Conservation (phyloP, 2,888 invertebrate genomes). For the Meteorus colon region DNA sequence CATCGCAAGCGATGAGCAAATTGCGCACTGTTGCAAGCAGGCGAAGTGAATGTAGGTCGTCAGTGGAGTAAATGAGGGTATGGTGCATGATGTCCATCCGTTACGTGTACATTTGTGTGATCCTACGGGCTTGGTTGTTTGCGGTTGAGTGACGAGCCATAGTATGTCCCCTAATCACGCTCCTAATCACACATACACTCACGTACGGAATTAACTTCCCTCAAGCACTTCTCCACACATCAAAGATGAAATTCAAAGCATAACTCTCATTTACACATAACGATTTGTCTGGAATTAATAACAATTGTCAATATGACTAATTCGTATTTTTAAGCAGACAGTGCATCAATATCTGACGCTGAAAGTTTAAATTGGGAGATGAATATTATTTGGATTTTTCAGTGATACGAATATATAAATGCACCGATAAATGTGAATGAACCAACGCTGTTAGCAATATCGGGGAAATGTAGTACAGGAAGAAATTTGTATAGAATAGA, state of each 20-base stretch:
- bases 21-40: conserved; percentile 29
- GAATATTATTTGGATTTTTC: no score
- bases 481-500: no score
- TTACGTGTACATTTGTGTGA: conserved; percentile 32
- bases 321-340: no score
- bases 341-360: no score
- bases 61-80: neutral
- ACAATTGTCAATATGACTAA: no score
- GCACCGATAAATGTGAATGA: no score
- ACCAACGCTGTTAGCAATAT: no score
- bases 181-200: conserved; percentile 51
- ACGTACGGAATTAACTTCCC: conserved; percentile 50
- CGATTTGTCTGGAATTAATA: neutral
- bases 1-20: conserved; percentile 36
- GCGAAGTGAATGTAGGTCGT: conserved; percentile 33
- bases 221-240: conserved; percentile 32
- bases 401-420: no score
- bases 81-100: conserved; percentile 37
- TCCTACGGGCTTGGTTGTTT: conserved; percentile 47
- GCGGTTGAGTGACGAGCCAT: conserved; percentile 48
- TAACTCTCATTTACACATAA: conserved; percentile 15
- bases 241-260: conserved; percentile 34
- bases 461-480: no score
- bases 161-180: conserved; percentile 52
- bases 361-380: no score